Base-by-base conservation (phyloP, 2,113 vertebrate species). In the Tenrec ecaudatus region DNA sequence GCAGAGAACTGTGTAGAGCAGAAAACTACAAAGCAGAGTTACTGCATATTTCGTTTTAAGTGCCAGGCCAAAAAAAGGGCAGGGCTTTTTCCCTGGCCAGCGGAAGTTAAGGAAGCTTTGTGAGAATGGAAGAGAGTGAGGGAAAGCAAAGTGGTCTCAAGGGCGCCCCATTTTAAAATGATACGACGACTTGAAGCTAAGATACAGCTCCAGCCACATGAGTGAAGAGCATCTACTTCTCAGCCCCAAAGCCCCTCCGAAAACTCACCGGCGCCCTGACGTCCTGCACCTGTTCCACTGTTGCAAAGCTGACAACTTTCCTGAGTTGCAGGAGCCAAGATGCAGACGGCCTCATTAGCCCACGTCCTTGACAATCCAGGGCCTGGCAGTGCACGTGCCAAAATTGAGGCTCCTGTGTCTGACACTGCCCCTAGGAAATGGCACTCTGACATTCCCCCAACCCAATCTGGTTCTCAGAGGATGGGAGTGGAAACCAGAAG, bases 311-410 rank as follows among this genome's bases (percentile, higher is more conserved):
- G 83, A 92, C 68, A 81, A 69, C 62, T 92, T 73, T 93, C 36
- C 86, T 89, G 84, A 93, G 81, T 38, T 89, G 80, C 90, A 88
- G 69, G 27, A n/a, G 77, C 76, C 86, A 85, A 53, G 73, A 86
- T 84, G 62, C 43, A 53, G 77, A 76, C 0, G 3, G 68, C 58
- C 78, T 91, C 82, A 89, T 96, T 2, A 0, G 47, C 64, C n/a
- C 88, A 75, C n/a, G 27, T 89, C 68, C 68, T 89, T 64, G 81
- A 81, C n/a, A 76, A 40, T 53, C 83, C 60, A 79, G 89, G 60
- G n/a, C 17, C 66, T 73, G 66, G 47, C 58, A 83, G 79, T 40
- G 19, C 76, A 66, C 0, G 1, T 82, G 90, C 85, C 47, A 43
- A 78, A 82, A 69, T 10, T 69, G 47, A 95, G 66, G 81, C 47